Base-by-base conservation (phyloP, 1,140 invertebrate species). In the Parapsyche elsis region DNA sequence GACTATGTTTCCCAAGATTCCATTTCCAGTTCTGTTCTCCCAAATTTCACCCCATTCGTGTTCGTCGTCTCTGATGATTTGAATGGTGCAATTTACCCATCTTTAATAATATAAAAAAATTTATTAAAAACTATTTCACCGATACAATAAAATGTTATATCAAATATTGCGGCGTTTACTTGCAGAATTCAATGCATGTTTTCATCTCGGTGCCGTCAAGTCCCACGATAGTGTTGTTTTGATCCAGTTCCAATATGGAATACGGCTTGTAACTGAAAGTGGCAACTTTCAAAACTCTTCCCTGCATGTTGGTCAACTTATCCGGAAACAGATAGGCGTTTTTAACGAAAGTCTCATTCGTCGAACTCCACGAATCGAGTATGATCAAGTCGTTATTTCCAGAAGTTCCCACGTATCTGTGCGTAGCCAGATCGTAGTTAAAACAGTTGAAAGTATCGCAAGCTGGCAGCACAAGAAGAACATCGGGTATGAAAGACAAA, bases 31-130 rank as follows among this genome's bases (percentile, higher is more conserved):
- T 76, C 88, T 85, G 82, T 92, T 92, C 16, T 90, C 88, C 81
- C 88, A 91, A 74, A 91, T 89, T 81, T 90, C 88, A 5, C 91
- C 91, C 91, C 91, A 92, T 84, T 90, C 85, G 24, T 89, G 85
- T 24, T 85, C 84, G 73, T 90, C 87, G 74, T 90, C 88, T 70
- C 88, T 86, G 16, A 91, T 83, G 44, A 91, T 84, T 82, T 87
- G 84, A 21, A 89, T 82, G 0, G 88, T 86, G 46, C 89, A 91
- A 82, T 90, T 90, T 73, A 90, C 86, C 87, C 88, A 87, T 73
- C 88, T 89, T 4, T 38, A 75, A 23, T 83, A 83, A 73, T 75
- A 82, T 57, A 49, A 7, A 46, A 19, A 59, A 59, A 73, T 30
- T 23, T 26, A 24, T 30, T 45, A 73, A 64, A 30, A 45, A 38